Base-by-base conservation (phyloP, 2,113 vertebrate species). In the Riparia riparia region DNA sequence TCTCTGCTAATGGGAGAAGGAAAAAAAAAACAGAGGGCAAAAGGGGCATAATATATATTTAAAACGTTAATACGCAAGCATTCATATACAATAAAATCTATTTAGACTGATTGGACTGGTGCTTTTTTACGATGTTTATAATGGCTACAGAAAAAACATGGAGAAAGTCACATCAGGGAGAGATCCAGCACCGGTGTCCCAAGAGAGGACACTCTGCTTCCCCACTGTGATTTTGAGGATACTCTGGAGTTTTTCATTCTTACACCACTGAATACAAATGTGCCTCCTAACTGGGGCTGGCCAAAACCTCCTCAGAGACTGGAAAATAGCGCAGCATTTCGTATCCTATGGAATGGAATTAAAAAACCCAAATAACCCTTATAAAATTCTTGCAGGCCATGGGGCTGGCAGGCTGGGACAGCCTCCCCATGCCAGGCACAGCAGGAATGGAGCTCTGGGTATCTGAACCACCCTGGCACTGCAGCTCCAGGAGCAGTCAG, bases 391-490 rank as follows among this genome's bases (percentile, higher is more conserved):
- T 14, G 61, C 47, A 60, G 8, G 20, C 20, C 4, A 1, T 32
- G 47, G 56, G 65, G 21, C 56, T 44, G 69, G 17, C 44, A 70
- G 73, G 39, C 19, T 31, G 58, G 74, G n/a, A 18, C 24, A 56
- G 26, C 70, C 13, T 41, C 85, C 17, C 82, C 57, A 42, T 7
- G 32, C 31, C n/a, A 18, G 68, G n/a, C 58, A 28, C 21, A 20
- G 37, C 1, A 9, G 2, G 4, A n/a, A 22, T 1, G 39, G 73
- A 71, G 65, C 65, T 6, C 5, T 20, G 44, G 57, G 41, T 18
- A 14, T 9, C 80, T 22, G 65, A 53, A 3, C 61, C 0, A 1
- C 65, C 22, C 15, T 1, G 1, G 50, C 8, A 0, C n/a, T 49
- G 71, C 32, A 71, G 63, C 61, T 91, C 58, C 91, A 65, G 84